Conservation (phyloP, 2,888 invertebrate species). For the Merodon equestris region DNA sequence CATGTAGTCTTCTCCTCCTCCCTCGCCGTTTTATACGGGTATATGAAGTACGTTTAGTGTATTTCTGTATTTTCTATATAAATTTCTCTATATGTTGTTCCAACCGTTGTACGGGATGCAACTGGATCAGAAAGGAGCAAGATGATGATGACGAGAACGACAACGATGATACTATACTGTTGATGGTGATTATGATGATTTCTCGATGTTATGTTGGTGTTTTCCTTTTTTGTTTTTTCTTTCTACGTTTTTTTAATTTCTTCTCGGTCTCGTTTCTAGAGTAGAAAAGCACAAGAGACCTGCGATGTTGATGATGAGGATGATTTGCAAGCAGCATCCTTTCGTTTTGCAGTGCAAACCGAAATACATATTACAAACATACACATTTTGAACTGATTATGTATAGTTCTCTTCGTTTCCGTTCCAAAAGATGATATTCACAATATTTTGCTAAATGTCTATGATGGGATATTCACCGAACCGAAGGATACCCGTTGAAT, state of each 20-base stretch:
- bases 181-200: slow-evolving; percentile 27
- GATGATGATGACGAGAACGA: slow-evolving; percentile 53
- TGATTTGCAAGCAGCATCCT: slow-evolving; percentile 70
- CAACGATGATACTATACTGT: slow-evolving; percentile 5
- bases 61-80: slow-evolving; percentile 7
- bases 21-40: slow-evolving; percentile 7
- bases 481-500: too few species aligned
- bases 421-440: too few species aligned
- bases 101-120: slow-evolving; percentile 64
- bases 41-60: slow-evolving; percentile 10
- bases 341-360: slow-evolving; percentile 72
- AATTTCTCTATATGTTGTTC: slow-evolving; percentile 34
- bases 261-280: slow-evolving; percentile 46
- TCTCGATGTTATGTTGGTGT: slow-evolving; percentile 43
- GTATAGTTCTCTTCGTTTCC: neutral
- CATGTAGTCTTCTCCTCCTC: slow-evolving; percentile 11
- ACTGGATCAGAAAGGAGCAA: slow-evolving; percentile 48
- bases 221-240: slow-evolving; percentile 14
- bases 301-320: slow-evolving; percentile 68
- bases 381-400: slow-evolving; percentile 69
- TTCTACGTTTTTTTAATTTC: slow-evolving; percentile 7
- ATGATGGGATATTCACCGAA: too few species aligned
- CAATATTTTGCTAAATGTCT: too few species aligned
- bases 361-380: slow-evolving; percentile 72
- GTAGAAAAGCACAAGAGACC: slow-evolving; percentile 57